Conservation (phyloP, 2,888 invertebrate species). For the Trissonchulus sp. region DNA sequence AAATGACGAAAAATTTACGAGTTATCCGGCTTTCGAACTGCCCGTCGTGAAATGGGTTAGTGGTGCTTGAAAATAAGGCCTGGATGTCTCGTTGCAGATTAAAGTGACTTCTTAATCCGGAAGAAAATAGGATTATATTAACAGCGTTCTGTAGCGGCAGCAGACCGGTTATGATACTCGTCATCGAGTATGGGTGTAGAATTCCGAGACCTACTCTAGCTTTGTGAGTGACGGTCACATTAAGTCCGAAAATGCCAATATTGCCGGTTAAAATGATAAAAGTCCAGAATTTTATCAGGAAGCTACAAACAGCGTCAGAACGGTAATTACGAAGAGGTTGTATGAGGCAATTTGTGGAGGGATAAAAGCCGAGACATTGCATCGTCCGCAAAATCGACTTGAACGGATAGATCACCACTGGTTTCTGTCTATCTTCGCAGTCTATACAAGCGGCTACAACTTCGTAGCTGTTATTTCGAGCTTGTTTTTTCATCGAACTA, state of each 20-base stretch:
- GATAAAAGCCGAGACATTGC: neutral
- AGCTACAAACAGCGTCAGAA: neutral
- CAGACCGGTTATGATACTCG: slow-evolving; percentile 20
- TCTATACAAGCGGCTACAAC: neutral
- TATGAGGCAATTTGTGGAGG: neutral
- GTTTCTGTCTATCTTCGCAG: neutral
- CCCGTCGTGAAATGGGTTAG: neutral
- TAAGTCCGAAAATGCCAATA: slow-evolving; percentile 16
- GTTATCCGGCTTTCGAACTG: neutral
- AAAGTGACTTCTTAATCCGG: slow-evolving; percentile 6
- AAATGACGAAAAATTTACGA: slow-evolving; percentile 14
- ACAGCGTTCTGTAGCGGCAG: slow-evolving; percentile 20
- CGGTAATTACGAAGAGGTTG: neutral
- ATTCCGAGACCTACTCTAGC: neutral
- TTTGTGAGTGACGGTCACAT: slow-evolving; percentile 16
- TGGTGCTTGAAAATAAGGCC: neutral
- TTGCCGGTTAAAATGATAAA: slow-evolving; percentile 7
- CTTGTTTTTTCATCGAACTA: neutral
- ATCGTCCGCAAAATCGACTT: neutral
- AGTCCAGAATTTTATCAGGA: slow-evolving; percentile 1
- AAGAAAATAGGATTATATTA: slow-evolving; percentile 21
- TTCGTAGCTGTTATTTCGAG: neutral
- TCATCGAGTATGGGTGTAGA: slow-evolving; percentile 25
- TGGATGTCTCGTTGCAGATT: neutral
- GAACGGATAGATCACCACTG: neutral